Base-by-base conservation (phyloP, 2,797 vertebrate genomes). In the Pangasius krempfi region DNA sequence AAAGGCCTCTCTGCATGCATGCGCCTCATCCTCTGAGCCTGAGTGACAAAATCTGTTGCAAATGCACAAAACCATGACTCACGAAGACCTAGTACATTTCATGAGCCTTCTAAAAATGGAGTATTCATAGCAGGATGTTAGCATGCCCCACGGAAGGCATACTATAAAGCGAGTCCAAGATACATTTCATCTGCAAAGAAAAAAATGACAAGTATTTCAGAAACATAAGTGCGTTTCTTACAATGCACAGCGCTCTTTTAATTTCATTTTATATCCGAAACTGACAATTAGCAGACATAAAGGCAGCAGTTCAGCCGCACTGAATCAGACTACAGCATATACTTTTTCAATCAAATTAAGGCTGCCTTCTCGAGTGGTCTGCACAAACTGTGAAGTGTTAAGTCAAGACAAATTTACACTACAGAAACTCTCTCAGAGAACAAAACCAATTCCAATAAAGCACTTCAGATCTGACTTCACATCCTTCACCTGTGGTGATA, bases 51-150 rank as follows among this genome's bases (percentile, higher is more conserved):
- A 80, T 86, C 68, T 88, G 88, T 60, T 80, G 62, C 50, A 70
- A 85, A 50, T n/a, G 56, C 84, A 88, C 83, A 88, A 85, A 88
- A 79, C 47, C 75, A 47, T 72, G 84, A 85, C 88, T 88, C 88
- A 79, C 56, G 8, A 33, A 88, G 60, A 52, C 50, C 79, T 25
- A 62, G 54, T 27, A 56, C 22, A 68, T 75, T 76, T 84, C 40
- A 40, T 12, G 56, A 64, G 70, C 18, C 75, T 85, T 56, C 78
- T 80, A 85, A 88, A 85, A 85, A 76, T 66, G 33, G 18, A 40
- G 30, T 54, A 85, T 64, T 72, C 70, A 58, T 44, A 88, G 80
- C 80, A 73, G 52, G 70, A 22, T 76, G 5, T 82, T 83, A 18
- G 37, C 25, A 64, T 44, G 37, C 54, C 54, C 58, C 58, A n/a